phyloP scores from a whole-genome alignment of 1,140 invertebrate genomes.

The Amphibalanus amphitrite region DNA sequence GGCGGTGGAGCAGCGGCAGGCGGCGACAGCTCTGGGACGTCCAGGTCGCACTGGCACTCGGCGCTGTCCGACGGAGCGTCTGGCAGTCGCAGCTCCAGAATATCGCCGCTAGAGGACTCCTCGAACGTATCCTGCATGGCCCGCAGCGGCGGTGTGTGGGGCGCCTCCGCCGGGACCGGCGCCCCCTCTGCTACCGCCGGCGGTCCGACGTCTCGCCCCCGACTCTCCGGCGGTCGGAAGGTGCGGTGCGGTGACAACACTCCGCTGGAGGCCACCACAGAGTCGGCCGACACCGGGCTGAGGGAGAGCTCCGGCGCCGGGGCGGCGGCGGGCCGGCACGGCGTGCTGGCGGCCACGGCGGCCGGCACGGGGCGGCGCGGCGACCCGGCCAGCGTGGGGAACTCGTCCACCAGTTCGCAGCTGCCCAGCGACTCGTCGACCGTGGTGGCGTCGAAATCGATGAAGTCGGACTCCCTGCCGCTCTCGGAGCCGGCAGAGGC shows the following conservation, averaged over 20 bases:
- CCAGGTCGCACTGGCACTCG: not conserved
- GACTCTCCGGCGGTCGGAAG: too few species aligned
- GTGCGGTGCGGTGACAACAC: not conserved
- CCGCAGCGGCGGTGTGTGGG: not conserved
- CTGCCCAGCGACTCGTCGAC: not conserved
- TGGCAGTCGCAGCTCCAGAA: not conserved
- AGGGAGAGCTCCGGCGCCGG: not conserved
- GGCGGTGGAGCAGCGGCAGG: too few species aligned
- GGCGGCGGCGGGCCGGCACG: too few species aligned
- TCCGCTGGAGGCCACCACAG: not conserved
- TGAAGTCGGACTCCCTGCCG: not conserved
- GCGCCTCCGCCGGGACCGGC: too few species aligned
- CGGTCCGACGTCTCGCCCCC: too few species aligned
- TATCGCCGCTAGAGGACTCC: not conserved
- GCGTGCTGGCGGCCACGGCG: not conserved
- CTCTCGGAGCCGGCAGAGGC: not conserved
- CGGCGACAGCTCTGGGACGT: too few species aligned
- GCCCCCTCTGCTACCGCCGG: too few species aligned
- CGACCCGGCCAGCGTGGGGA: not conserved
- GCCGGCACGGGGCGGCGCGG: too few species aligned
- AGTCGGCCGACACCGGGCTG: not conserved
- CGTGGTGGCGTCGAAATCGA: not conserved
- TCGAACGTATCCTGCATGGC: not conserved
- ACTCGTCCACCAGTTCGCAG: not conserved
- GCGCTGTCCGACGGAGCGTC: not conserved